Base-by-base conservation (phyloP, 2,888 invertebrate genomes). In the Drosophila mettleri region DNA sequence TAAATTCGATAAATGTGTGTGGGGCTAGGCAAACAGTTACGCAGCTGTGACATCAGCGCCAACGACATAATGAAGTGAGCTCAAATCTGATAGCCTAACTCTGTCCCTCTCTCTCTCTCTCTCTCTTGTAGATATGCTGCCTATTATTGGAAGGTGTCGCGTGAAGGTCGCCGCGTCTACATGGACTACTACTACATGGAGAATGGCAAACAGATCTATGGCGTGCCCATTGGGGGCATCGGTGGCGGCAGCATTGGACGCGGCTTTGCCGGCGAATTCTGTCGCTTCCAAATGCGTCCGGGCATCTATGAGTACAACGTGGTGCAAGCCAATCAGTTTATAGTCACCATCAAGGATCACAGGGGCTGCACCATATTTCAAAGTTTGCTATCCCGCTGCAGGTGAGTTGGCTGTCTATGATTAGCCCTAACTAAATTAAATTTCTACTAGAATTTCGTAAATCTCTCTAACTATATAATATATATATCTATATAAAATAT, bases 221-320 rank as follows among this genome's bases (percentile, higher is more conserved):
- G 97, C 95, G 96, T 96, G 29, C 97, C 97, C 2, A 93, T 97
- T 76, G 97, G 97, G 61, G 97, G 96, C 46, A 95, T 97, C 70
- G 97, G 97, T 3, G 93, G 94, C 73, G 92, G 92, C 38, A 92
- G 91, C 52, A 98, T 99, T 84, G 98, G 98, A 3, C 94, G 98
- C 57, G 98, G 98, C 5, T 98, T 95, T 92, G 95, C 95, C 87
- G 98, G 98, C 18, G 98, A 98, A 92, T 98, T 98, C 93, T 98
- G 98, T 91, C 94, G 98, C 60, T 98, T 95, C 91, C 97, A 97
- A 91, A 93, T 99, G 89, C 94, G 95, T 70, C 98, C 98, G 0
- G 98, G 98, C 51, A 93, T 97, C 66, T 98, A 98, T 92, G 96
- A 97, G 88, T 97, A 97, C 92, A 94, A 96, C 80, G 95, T 95